Base-by-base conservation (phyloP, 2,113 vertebrate species). In the Cyanoliseus patagonus region DNA sequence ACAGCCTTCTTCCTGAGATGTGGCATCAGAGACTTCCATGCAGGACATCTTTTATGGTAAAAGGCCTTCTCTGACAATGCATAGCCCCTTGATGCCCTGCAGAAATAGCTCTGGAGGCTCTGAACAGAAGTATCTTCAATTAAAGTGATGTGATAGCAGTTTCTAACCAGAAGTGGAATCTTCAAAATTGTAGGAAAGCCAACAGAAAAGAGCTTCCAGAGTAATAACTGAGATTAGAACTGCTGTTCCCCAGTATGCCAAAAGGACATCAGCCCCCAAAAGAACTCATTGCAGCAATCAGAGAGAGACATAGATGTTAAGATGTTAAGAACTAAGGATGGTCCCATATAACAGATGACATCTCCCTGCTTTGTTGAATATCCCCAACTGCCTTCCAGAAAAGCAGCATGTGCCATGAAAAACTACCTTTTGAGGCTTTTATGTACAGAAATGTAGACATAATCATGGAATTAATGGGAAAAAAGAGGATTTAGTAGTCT, bases 1-100 rank as follows among this genome's bases (percentile, higher is more conserved):
- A 89, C 92, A 97, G 69, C 37, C 55, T 73, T 76, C 82, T 85
- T 55, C 69, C 94, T 3, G 17, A 94, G 67, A 77, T 13, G 77
- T 17, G 75, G 52, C 82, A 83, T 53, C 46, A 87, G 63, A 92
- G 83, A 39, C 42, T 44, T 81, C 84, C 66, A 61, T 30, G 59
- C 3, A 41, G 77, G 59, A 51, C 61, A 59, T 19, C 72, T 92
- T 74, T 86, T 53, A 63, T 25, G 39, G 90, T 28, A 46, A 86
- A 93, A 94, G 46, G 51, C 76, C 79, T 79, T 70, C 72, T 83
- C 68, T 62, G 90, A 83, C 68, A 88, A 75, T 3, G 30, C 59
- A 18, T 17, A 76, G 75, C 37, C 86, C 63, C 72, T 95, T 74
- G 86, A 70, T 86, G 79, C 85, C 72, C 59, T 35, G 33, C 79